Percentiles rank a stretch among this genome's conserved stretches.
Conservation (phyloP, 2,888 invertebrate species). For the Calliphora vomitoria region DNA sequence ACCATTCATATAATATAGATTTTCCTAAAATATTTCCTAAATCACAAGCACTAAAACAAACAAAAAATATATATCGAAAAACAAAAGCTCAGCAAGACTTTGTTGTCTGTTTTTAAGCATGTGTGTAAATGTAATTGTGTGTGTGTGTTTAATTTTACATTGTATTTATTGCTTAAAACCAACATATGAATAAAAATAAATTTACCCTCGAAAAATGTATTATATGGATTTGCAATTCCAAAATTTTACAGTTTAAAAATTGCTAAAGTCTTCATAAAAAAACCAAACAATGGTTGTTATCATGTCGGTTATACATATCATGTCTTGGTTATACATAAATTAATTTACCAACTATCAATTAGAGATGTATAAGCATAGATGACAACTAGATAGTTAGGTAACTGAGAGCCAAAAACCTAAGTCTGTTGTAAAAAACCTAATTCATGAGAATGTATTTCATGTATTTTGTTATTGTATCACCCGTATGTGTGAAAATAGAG, state of each 20-base stretch:
- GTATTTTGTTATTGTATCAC: too few relatives aligned
- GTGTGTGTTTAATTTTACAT: slow-evolving; percentile 28
- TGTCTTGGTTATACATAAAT: too few relatives aligned
- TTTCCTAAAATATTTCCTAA: slow-evolving; percentile 31
- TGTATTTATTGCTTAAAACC: slow-evolving; percentile 18
- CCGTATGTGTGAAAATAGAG: too few relatives aligned
- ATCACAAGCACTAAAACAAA: not conserved
- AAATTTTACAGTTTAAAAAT: not conserved
- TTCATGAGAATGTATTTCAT: too few relatives aligned
- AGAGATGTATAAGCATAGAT: too few relatives aligned
- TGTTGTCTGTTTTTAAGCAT: not conserved
- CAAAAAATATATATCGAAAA: slow-evolving; percentile 1
- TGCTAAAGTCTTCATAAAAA: too few relatives aligned
- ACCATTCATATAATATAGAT: slow-evolving; percentile 17
- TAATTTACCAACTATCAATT: too few relatives aligned
- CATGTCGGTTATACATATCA: too few relatives aligned
- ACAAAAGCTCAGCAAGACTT: slow-evolving; percentile 32
- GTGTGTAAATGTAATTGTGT: not conserved
- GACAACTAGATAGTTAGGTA: too few relatives aligned
- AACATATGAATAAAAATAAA: not conserved
- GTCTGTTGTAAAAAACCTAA: too few relatives aligned
- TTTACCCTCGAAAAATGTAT: not conserved
- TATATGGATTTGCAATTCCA: not conserved
- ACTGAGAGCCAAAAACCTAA: too few relatives aligned
- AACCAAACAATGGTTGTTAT: too few relatives aligned